Evolutionary conservation across 2,113 vertebrate genomes (phyloP).

Genomic region (Oxygymnocypris stewartii): DNA sequence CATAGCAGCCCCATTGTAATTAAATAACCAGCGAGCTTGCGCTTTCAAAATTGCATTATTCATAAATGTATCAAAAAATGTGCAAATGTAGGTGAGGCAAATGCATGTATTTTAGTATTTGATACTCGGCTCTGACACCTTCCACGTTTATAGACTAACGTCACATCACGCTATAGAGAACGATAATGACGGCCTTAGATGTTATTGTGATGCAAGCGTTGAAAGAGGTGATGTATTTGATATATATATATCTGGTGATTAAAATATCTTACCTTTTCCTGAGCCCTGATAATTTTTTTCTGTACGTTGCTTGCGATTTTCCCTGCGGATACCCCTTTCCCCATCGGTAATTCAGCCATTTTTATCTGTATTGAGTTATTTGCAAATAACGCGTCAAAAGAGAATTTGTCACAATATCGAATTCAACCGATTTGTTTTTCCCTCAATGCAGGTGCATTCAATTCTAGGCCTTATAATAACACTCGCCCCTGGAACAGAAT

Average conservation of each 20-base stretch:
- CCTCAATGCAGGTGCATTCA: not conserved
- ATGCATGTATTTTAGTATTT: not conserved
- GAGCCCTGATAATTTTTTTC: constrained; percentile 96
- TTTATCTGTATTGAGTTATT: constrained; percentile 54
- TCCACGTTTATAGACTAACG: too few species aligned
- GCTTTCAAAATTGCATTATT: not conserved
- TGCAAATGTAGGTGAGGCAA: not conserved
- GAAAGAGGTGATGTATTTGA: not conserved
- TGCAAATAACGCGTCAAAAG: constrained; percentile 1
- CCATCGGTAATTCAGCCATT: constrained; percentile 96
- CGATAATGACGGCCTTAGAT: not conserved
- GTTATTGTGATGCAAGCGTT: not conserved
- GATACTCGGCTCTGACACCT: not conserved
- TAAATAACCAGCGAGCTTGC: not conserved
- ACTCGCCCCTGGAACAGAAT: constrained; percentile 34
- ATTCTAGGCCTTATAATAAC: constrained; percentile 34
- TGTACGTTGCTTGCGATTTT: constrained; percentile 96
- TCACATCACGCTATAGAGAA: not conserved
- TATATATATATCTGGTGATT: not conserved
- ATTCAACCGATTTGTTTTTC: not conserved
- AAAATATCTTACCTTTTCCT: constrained; percentile 89
- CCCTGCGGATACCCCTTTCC: constrained; percentile 93
- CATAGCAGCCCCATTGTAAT: not conserved
- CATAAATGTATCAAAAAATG: not conserved
- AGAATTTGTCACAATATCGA: not conserved